Evolutionary conservation across 2,113 vertebrate genomes (phyloP), one percentile per base, ranked within the genome.

Genomic region (Periophthalmodon schlosseri): DNA sequence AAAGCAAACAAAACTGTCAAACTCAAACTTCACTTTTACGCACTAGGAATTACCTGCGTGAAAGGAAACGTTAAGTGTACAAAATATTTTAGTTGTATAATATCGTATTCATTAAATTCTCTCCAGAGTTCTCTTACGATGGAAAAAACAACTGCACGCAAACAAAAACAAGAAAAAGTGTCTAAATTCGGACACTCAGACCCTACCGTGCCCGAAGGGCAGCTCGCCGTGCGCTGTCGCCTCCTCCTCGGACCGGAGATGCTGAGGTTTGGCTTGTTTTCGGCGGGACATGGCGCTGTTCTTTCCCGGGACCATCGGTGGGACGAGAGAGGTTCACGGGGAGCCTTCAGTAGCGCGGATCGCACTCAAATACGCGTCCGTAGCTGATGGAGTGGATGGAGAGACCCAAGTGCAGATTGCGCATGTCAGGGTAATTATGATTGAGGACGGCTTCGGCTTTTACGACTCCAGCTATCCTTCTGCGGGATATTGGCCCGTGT

Each of bases 241-340:
- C 83, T 95, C 95, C 81, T 93, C 93, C 24, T 95, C 95, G 68
- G 95, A 94, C 84, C 83, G 91, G 89, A 97, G 96, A 83, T 97
- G 97, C 93, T 96, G 96, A 66, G 97, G 97, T 81, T 96, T 96
- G 90, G 96, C 95, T 94, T 99, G 97, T 92, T 99, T 99, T 91
- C 97, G 95, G 81, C 97, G 96, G 94, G 97, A 99, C 97, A 99
- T 98, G 93, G 94, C 94, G 96, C 88, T 93, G 84, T 83, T 58
- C 91, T 92, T 92, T 87, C 91, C 93, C 94, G 93, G 93, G 91
- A 91, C 92, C 96, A 96, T 97, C 94, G 92, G 28, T 63, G 28
- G 58, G 2, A 95, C 93, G 79, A 89, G 91, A 88, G 24, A 28
- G 28, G 6, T 7, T 16, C 24, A 18, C 77, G 81, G 82, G 84